Base-by-base conservation (phyloP, 2,113 vertebrate species). In the Halcyon senegalensis region DNA sequence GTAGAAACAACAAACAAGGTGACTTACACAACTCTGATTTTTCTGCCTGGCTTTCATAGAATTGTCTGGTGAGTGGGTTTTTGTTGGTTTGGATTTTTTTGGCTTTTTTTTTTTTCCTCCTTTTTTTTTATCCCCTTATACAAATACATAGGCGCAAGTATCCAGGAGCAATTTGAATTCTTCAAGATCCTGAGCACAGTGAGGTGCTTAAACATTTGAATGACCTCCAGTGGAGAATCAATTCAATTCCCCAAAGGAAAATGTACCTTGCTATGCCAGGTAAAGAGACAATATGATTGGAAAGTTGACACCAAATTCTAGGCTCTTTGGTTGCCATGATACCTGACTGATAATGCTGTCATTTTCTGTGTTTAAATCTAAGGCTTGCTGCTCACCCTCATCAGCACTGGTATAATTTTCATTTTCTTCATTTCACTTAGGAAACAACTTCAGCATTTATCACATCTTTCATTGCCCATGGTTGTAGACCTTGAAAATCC, bases 281-380 rank as follows among this genome's bases (percentile, higher is more conserved):
- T 78, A 93, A 85, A 80, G 64, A 93, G 46, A 84, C 78, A 82
- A 74, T 91, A 89, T 55, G 68, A 94, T 68, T 83, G 43, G 44
- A 87, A 84, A 92, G 77, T 74, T 92, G 88, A 87, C 83, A 95
- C 35, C 89, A 92, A 92, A 90, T 87, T 93, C 84, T 59, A 87
- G 43, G 59, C 51, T 90, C 53, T 63, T 74, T 88, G 75, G 90
- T 91, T 97, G 91, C 81, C 79, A 64, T 59, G 88, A 91, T 92
- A 95, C 91, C 80, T 96, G 91, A 96, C 87, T 93, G 92, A 95
- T 90, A 94, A 93, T 51, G 48, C 87, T 93, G 93, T 94, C 75
- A 88, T 95, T 95, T 92, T 86, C 72, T 20, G 41, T 58, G 39
- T 75, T 93, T 90, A 95, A 90, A 79, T 84, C 80, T 91, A 78